A percentile compares a stretch with the other conserved stretches of the same genome.
These are phyloP conservation scores for Pituophis catenifer DNA, from an alignment of 2,113 vertebrate genomes.

Conservation along the genomic window DNA sequence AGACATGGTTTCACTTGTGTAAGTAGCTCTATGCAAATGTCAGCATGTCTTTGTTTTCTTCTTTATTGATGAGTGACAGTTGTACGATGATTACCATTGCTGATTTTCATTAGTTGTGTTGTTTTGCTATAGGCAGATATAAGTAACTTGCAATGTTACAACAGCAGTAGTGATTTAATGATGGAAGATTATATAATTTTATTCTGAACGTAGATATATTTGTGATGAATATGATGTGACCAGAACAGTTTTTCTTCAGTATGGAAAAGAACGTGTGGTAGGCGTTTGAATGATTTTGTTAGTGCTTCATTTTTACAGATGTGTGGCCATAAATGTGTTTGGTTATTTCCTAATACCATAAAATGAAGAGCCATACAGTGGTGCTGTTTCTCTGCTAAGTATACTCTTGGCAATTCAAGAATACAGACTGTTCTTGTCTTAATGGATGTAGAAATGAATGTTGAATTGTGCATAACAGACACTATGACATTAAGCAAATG, in stretches of 20 bases:
- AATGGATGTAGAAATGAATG: constrained; percentile 48
- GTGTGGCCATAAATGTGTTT: neutral
- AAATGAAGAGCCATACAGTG: constrained; percentile 69
- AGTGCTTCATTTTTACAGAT: neutral
- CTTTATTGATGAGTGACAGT: neutral
- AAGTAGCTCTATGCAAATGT: constrained; percentile 60
- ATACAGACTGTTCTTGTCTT: constrained; percentile 43
- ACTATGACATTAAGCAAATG: constrained; percentile 41
- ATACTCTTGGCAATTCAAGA: neutral
- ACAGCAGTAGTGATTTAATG: neutral
- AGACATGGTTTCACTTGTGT: constrained; percentile 80
- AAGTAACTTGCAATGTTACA: neutral
- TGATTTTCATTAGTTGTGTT: neutral
- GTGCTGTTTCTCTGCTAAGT: constrained; percentile 72
- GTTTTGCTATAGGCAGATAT: neutral
- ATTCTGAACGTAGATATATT: neutral
- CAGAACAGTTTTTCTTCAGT: neutral
- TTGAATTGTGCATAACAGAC: constrained; percentile 50
- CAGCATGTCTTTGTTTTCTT: neutral
- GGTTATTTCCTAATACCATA: neutral
- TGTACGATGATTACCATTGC: neutral
- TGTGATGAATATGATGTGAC: neutral
- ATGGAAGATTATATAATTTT: neutral
- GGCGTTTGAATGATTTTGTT: neutral
- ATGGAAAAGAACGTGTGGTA: neutral